Evolutionary conservation across 2,888 invertebrate species (phyloP).

Genomic region (Pyrrhosoma nymphula): DNA sequence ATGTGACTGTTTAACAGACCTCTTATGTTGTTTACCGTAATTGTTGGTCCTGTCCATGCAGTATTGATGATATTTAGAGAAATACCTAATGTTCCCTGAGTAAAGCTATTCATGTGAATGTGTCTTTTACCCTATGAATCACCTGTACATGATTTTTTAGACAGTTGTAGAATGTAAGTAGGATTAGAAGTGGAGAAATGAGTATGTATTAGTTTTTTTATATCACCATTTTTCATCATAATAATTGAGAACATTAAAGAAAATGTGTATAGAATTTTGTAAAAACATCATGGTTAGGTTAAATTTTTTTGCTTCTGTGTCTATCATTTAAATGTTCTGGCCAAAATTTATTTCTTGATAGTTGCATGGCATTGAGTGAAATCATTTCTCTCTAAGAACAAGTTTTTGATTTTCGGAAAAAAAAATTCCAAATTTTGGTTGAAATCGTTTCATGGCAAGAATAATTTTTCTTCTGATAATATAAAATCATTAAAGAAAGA

Average conservation of each 20-base stretch:
- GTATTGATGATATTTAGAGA: slow-evolving; percentile 62
- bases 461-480: slow-evolving; percentile 32
- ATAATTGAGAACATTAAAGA: slow-evolving; percentile 57
- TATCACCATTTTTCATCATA: slow-evolving; percentile 64
- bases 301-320: slow-evolving; percentile 61
- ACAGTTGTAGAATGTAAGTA: slow-evolving; percentile 63
- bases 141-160: slow-evolving; percentile 64
- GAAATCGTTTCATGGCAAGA: slow-evolving; percentile 9
- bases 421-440: slow-evolving; percentile 35
- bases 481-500: neutral
- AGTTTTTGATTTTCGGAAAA: slow-evolving; percentile 44
- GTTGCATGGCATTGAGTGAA: slow-evolving; percentile 65
- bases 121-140: slow-evolving; percentile 63
- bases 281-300: slow-evolving; percentile 64
- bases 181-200: slow-evolving; percentile 60
- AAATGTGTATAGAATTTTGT: slow-evolving; percentile 63
- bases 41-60: slow-evolving; percentile 66
- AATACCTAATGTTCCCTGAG: slow-evolving; percentile 56
- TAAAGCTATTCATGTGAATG: slow-evolving; percentile 63
- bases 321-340: slow-evolving; percentile 52
- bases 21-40: slow-evolving; percentile 63
- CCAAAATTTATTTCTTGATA: slow-evolving; percentile 39
- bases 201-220: slow-evolving; percentile 67
- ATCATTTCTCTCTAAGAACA: slow-evolving; percentile 45
- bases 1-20: slow-evolving; percentile 64